Evolutionary conservation across 2,113 vertebrate species (phyloP).

Genomic region (Stegostoma tigrinum): DNA sequence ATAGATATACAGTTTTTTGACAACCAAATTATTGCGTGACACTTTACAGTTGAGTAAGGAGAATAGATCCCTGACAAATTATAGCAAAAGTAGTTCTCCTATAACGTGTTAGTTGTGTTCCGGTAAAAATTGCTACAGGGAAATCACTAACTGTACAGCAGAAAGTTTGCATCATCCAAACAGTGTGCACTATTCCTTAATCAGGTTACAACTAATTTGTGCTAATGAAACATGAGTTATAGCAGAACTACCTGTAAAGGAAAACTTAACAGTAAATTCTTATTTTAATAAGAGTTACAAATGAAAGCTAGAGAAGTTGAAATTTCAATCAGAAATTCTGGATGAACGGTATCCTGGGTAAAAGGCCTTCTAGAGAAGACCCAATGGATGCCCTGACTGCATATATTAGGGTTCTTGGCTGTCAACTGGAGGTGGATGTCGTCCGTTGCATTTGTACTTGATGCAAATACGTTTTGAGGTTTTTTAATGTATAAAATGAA

Average conservation of each 20-base stretch:
- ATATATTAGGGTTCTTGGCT: neutral
- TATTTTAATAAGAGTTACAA: neutral
- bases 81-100: no score
- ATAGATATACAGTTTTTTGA: neutral
- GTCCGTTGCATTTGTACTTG: neutral
- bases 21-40: neutral
- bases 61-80: neutral
- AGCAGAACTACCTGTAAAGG: neutral
- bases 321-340: neutral
- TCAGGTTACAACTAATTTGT: no score
- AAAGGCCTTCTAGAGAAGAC: neutral
- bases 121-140: no score
- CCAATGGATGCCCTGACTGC: neutral
- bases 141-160: no score
- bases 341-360: neutral
- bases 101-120: no score
- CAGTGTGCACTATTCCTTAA: no score
- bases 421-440: neutral
- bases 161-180: no score
- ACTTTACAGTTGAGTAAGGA: neutral
- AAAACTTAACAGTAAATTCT: neutral
- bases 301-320: neutral
- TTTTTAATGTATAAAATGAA: neutral
- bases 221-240: no score
- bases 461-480: neutral